These are phyloP conservation scores for Nyctibius grandis DNA, from an alignment of 2,797 vertebrate genomes.

Conservation along the genomic window DNA sequence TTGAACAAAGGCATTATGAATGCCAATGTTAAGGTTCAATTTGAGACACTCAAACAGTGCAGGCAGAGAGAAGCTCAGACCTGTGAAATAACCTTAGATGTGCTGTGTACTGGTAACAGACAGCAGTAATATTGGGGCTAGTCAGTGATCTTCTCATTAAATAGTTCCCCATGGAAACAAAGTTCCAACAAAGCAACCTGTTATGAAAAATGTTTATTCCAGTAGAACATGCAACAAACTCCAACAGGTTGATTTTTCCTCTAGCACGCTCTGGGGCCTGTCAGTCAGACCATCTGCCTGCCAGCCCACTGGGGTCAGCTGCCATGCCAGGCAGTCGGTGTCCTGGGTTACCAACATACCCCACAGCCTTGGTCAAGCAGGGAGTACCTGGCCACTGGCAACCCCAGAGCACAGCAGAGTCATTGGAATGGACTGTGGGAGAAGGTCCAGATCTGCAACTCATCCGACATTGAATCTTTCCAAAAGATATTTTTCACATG, in stretches of 20 bases:
- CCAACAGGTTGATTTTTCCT: background rate
- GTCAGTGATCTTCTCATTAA: background rate
- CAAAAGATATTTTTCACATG: background rate
- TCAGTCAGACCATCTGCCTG: background rate
- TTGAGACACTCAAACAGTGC: background rate
- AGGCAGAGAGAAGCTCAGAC: background rate
- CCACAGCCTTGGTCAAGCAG: background rate
- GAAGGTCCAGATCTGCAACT: background rate
- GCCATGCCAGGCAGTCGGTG: accelerated
- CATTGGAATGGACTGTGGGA: background rate
- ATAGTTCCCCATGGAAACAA: background rate
- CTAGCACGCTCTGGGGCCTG: accelerated
- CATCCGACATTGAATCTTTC: background rate
- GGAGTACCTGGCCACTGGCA: background rate
- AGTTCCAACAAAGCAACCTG: background rate
- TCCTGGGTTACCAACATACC: background rate
- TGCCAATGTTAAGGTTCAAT: background rate
- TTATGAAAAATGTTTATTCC: background rate
- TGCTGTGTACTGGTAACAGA: background rate
- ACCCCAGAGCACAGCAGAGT: background rate
- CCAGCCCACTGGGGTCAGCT: background rate
- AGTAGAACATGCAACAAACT: background rate
- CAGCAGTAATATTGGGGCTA: background rate
- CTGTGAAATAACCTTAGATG: background rate
- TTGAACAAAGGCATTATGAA: background rate